Evolutionary conservation across 2,888 invertebrate species (phyloP).

Genomic region (Melikaiella ostensackeni): DNA sequence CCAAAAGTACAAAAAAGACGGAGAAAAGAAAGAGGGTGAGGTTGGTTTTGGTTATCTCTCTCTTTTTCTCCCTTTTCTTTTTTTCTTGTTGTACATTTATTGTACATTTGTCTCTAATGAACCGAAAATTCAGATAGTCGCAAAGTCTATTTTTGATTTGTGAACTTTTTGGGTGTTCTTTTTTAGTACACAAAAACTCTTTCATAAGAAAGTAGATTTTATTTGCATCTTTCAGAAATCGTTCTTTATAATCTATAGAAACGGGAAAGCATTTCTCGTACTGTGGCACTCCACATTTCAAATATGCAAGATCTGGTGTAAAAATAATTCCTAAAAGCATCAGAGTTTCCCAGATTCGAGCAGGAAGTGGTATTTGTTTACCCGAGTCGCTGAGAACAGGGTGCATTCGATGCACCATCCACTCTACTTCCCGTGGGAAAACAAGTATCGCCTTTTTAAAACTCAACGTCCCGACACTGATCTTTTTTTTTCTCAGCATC

Average conservation of each 20-base stretch:
- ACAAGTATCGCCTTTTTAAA: constrained; percentile 28
- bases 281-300: not conserved
- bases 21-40: too few relatives aligned
- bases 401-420: constrained; percentile 15
- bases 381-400: constrained; percentile 6
- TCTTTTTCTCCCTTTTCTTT: too few relatives aligned
- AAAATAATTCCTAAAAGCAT: constrained; percentile 29
- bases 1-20: too few relatives aligned
- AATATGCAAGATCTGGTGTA: constrained; percentile 1
- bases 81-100: too few relatives aligned
- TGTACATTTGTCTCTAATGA: too few relatives aligned
- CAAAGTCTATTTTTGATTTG: too few relatives aligned
- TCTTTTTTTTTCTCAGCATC: constrained; percentile 1
- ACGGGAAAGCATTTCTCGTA: not conserved
- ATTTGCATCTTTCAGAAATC: too few relatives aligned
- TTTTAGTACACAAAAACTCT: too few relatives aligned
- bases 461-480: not conserved
- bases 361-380: constrained; percentile 35
- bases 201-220: too few relatives aligned
- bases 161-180: too few relatives aligned
- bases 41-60: too few relatives aligned
- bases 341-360: constrained; percentile 6
- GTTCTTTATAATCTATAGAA: not conserved
- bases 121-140: too few relatives aligned
- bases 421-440: constrained; percentile 26